Conservation (phyloP, 2,797 vertebrate species). For the Poecilia gillii region DNA sequence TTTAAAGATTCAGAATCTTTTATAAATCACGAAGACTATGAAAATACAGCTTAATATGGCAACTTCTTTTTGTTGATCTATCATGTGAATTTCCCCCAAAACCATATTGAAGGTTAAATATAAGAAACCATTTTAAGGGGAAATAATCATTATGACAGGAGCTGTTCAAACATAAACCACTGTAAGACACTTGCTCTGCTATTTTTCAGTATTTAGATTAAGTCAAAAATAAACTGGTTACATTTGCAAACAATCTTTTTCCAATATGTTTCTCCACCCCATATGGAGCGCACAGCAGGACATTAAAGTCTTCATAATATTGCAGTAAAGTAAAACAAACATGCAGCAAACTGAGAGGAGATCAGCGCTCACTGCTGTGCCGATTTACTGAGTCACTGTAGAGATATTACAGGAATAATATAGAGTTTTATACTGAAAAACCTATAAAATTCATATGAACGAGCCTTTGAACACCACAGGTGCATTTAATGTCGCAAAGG, state of each 20-base stretch:
- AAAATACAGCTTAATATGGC: neutral
- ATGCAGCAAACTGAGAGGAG: conserved; percentile 30
- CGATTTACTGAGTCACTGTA: conserved; percentile 11
- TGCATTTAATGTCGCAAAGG: conserved; percentile 24
- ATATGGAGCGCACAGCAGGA: neutral
- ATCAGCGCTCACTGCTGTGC: conserved; percentile 22
- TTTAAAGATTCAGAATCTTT: neutral
- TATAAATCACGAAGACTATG: neutral
- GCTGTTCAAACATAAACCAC: neutral
- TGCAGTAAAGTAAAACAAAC: conserved; percentile 31
- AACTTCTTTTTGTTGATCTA: neutral
- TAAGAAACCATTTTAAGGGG: neutral
- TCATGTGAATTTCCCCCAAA: neutral
- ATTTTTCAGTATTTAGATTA: neutral
- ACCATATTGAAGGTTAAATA: neutral
- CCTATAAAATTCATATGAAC: conserved; percentile 26
- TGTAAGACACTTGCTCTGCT: neutral
- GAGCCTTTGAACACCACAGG: conserved; percentile 25
- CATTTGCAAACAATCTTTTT: neutral
- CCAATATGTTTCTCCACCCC: neutral
- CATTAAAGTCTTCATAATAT: conserved; percentile 30
- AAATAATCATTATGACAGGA: neutral
- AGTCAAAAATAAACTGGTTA: neutral
- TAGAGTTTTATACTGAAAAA: conserved; percentile 35
- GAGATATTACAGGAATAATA: conserved; percentile 38